Percentiles rank a stretch among this genome's conserved stretches.
Evolutionary conservation across 2,888 invertebrate genomes (phyloP).

Genomic region (Muschampia plurimacula): DNA sequence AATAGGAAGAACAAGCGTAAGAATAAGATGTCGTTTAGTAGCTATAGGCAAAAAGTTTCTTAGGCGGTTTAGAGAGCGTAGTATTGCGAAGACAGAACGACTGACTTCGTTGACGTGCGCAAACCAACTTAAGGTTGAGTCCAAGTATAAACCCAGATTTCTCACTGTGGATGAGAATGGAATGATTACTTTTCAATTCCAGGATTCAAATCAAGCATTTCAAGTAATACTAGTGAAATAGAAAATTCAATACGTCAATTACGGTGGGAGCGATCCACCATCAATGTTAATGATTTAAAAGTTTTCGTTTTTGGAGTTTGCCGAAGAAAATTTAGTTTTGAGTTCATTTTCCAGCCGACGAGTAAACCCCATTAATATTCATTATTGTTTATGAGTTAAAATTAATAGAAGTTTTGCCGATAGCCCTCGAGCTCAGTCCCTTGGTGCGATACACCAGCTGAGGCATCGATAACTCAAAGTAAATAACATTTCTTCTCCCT

Average conservation of each 20-base stretch:
- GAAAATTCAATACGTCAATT: constrained; percentile 30
- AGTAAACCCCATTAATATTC: constrained; percentile 61
- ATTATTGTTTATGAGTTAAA: constrained; percentile 65
- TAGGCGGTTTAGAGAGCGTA: too few species aligned
- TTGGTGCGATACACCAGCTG: constrained; percentile 36
- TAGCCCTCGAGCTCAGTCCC: constrained; percentile 47
- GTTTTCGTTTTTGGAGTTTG: constrained; percentile 21
- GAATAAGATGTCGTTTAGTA: too few species aligned
- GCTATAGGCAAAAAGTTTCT: too few species aligned
- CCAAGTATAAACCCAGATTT: too few species aligned
- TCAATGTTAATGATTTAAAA: constrained; percentile 33
- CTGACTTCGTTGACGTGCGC: too few species aligned
- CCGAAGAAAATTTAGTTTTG: constrained; percentile 25
- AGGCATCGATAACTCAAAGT: constrained; percentile 52
- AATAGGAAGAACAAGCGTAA: too few species aligned
- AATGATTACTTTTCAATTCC: too few species aligned
- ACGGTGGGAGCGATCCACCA: constrained; percentile 19
- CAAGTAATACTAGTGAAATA: constrained; percentile 6
- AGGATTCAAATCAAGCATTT: too few species aligned
- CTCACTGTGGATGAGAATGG: too few species aligned
- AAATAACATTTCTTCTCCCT: constrained; percentile 48
- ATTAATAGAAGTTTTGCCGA: constrained; percentile 61
- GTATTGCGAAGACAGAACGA: too few species aligned
- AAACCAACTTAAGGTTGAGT: too few species aligned
- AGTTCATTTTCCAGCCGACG: constrained; percentile 51